These are phyloP conservation scores for Accipiter cooperii DNA, from an alignment of 2,113 vertebrate species.

Conservation along the genomic window DNA sequence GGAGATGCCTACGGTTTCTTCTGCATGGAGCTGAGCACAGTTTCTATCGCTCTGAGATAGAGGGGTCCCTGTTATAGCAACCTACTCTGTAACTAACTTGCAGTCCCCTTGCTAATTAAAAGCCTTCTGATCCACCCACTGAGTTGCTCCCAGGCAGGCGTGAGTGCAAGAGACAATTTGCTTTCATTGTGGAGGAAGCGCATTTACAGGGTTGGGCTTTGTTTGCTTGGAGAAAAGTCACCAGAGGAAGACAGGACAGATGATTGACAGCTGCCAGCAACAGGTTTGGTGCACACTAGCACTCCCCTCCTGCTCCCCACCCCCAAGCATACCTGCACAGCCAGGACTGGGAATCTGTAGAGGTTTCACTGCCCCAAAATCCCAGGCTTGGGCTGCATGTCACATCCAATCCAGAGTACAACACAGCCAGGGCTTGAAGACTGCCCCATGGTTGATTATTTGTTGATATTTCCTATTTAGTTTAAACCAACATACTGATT, in stretches of 20 bases:
- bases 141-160: not conserved
- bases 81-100: not conserved
- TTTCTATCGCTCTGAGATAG: not conserved
- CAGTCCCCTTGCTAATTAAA: not conserved
- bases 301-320: not conserved
- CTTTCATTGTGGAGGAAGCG: not conserved
- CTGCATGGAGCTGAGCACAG: not conserved
- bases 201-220: not conserved
- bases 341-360: not conserved
- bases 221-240: not conserved
- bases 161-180: not conserved
- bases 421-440: not conserved
- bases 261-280: not conserved
- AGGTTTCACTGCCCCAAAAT: not conserved
- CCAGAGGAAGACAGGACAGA: not conserved
- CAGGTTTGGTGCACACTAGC: not conserved
- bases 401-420: not conserved
- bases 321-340: not conserved
- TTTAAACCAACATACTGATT: slow-evolving; percentile 45
- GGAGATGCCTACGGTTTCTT: not conserved
- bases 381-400: not conserved
- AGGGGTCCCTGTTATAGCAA: not conserved
- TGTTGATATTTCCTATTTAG: slow-evolving; percentile 33
- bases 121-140: not conserved
- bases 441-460: not conserved